Conservation (phyloP, 92 coral and sea anemone genomes). For the Actinernus sp. region DNA sequence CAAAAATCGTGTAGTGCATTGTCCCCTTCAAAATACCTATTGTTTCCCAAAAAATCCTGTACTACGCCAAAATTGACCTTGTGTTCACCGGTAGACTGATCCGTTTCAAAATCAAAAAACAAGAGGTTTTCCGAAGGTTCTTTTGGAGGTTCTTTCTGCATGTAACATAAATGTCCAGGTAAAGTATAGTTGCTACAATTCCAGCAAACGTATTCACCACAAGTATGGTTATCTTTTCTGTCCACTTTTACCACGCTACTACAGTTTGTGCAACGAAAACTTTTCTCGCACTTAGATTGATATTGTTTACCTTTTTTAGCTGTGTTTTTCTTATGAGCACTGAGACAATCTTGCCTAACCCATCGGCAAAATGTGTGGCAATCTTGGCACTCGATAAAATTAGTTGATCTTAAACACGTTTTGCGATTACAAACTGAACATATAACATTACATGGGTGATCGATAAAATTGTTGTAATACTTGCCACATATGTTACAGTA, state of each 20-base stretch:
- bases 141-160: constrained; percentile 12
- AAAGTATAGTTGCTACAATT: too few species aligned
- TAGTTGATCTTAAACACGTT: background rate
- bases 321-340: too few species aligned
- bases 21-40: too few species aligned
- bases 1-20: constrained; percentile 2
- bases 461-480: constrained; percentile 3
- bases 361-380: constrained; percentile 35
- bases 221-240: constrained; percentile 15
- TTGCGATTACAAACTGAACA: constrained; percentile 29
- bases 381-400: constrained; percentile 6
- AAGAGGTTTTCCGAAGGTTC: constrained; percentile 13
- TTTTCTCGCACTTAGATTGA: constrained; percentile 4
- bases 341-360: too few species aligned
- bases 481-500: constrained; percentile 9
- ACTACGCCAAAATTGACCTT: background rate
- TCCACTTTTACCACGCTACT: background rate
- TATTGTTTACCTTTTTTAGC: constrained; percentile 12
- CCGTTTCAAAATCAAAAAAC: too few species aligned
- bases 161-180: too few species aligned
- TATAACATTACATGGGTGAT: constrained; percentile 16
- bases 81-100: background rate
- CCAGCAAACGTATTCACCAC: constrained; percentile 42
- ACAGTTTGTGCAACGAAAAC: constrained; percentile 25
- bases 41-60: background rate